Evolutionary conservation across 2,797 vertebrate species (phyloP).

Genomic region (Oryzias sinensis): DNA sequence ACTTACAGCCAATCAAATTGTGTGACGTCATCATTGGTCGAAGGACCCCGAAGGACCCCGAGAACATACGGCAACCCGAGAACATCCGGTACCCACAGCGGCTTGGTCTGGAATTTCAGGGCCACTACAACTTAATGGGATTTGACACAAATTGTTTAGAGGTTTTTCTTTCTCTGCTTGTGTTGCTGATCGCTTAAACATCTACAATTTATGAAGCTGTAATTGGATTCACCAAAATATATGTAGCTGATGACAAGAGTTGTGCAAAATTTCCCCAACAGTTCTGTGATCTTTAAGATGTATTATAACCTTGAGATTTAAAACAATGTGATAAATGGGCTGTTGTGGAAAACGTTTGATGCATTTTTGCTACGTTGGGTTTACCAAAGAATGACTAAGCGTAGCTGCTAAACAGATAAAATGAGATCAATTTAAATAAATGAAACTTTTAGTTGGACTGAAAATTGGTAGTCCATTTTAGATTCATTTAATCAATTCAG

Average conservation of each 20-base stretch:
- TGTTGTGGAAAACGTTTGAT: not conserved
- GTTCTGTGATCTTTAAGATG: not conserved
- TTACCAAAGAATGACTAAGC: not conserved
- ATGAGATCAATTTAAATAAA: no score
- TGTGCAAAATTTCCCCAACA: slow-evolving; percentile 4
- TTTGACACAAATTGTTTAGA: slow-evolving; percentile 6
- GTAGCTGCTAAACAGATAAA: no score
- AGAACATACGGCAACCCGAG: no score
- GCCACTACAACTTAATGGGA: slow-evolving; percentile 4
- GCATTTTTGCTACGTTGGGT: not conserved
- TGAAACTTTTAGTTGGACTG: no score
- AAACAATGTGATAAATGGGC: not conserved
- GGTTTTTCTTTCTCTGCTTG: slow-evolving; percentile 3
- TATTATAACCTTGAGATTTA: not conserved
- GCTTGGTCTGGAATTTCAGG: not conserved
- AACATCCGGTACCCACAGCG: no score
- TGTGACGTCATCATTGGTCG: no score
- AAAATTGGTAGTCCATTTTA: no score
- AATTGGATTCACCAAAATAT: slow-evolving; percentile 4
- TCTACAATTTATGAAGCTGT: slow-evolving; percentile 14
- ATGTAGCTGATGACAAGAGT: slow-evolving; percentile 1
- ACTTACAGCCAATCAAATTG: no score
- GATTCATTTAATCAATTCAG: no score
- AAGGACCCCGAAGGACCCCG: no score
- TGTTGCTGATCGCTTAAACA: slow-evolving; percentile 1